Conservation (phyloP, 1,140 invertebrate species). For the Chrysomallon squamiferum region DNA sequence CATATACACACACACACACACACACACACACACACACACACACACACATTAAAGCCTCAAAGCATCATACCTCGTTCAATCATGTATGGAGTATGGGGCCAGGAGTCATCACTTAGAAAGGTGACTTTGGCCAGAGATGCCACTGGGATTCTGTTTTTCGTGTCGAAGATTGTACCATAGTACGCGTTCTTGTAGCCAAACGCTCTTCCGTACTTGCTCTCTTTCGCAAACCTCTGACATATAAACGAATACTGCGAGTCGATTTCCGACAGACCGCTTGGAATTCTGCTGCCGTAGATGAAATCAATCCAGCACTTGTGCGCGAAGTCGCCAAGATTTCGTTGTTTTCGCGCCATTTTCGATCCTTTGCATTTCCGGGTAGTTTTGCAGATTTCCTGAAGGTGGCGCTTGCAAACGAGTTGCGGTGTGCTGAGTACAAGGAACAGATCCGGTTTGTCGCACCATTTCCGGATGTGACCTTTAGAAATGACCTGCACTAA, state of each 20-base stretch:
- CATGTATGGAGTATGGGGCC: slow-evolving; percentile 37
- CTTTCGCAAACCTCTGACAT: slow-evolving; percentile 39
- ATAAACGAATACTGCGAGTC: slow-evolving; percentile 36
- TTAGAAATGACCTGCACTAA: slow-evolving; percentile 20
- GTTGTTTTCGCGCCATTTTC: slow-evolving; percentile 9
- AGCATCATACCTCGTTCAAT: slow-evolving; percentile 38
- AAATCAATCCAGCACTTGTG: slow-evolving; percentile 45
- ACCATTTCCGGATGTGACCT: slow-evolving; percentile 12
- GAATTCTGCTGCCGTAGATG: slow-evolving; percentile 30
- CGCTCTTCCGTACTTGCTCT: slow-evolving; percentile 24
- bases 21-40: slow-evolving; percentile 8
- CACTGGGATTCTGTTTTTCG: slow-evolving; percentile 22
- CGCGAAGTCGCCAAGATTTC: slow-evolving; percentile 36
- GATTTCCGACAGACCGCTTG: slow-evolving; percentile 34
- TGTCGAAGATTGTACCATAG: slow-evolving; percentile 43
- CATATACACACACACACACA: slow-evolving; percentile 12
- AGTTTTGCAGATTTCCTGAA: slow-evolving; percentile 18
- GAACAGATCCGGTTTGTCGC: background rate
- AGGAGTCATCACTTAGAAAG: slow-evolving; percentile 29
- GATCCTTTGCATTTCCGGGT: slow-evolving; percentile 6
- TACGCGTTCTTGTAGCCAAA: slow-evolving; percentile 33
- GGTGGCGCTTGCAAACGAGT: slow-evolving; percentile 2
- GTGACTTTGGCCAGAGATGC: slow-evolving; percentile 35
- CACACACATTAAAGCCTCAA: background rate
- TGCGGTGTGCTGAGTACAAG: background rate